These are phyloP conservation scores for Chirona hameri DNA, from an alignment of 2,888 invertebrate species.

Conservation along the genomic window DNA sequence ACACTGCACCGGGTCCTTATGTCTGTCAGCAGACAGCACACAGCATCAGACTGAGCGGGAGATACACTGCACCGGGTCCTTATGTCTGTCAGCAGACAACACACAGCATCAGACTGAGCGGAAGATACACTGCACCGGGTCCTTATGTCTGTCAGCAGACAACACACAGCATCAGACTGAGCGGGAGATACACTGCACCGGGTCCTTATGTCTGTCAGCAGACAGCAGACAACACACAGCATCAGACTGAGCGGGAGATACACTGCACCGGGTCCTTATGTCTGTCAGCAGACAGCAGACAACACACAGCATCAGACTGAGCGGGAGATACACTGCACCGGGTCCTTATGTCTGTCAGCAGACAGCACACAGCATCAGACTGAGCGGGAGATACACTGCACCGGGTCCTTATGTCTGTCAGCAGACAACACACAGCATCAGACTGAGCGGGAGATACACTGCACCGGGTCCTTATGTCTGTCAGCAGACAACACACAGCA, in stretches of 20 bases:
- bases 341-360: too few species aligned
- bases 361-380: conserved; percentile 63
- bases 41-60: too few species aligned
- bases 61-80: too few species aligned
- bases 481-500: conserved; percentile 53
- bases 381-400: conserved; percentile 88
- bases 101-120: conserved; percentile 83
- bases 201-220: conserved; percentile 82
- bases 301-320: too few species aligned
- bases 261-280: conserved; percentile 95
- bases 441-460: conserved; percentile 87
- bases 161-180: conserved; percentile 68
- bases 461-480: conserved; percentile 93
- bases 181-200: conserved; percentile 91
- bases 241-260: conserved; percentile 84
- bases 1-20: conserved; percentile 92
- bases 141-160: conserved; percentile 70
- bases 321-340: too few species aligned
- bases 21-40: conserved; percentile 55
- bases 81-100: conserved; percentile 55
- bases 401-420: conserved; percentile 85
- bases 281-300: conserved; percentile 55
- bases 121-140: conserved; percentile 90
- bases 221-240: conserved; percentile 48
- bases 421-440: conserved; percentile 57